Percentiles rank a stretch among this genome's conserved stretches.
Conservation (phyloP, 1,140 invertebrate species). For the Ceratosolen solmsi region DNA sequence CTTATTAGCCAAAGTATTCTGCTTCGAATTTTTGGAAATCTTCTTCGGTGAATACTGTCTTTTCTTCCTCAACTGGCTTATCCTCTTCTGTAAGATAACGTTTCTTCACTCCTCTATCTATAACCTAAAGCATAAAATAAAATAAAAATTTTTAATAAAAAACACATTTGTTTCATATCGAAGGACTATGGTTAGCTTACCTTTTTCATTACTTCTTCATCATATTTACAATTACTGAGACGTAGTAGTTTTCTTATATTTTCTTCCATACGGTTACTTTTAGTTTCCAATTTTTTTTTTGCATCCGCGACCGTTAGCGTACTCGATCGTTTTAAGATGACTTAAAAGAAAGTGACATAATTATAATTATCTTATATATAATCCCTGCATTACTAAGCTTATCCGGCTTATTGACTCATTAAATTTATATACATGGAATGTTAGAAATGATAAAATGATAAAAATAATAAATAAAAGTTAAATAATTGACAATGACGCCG, state of each 20-base stretch:
- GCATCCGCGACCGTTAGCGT: constrained; percentile 61
- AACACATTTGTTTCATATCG: background rate
- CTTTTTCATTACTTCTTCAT: constrained; percentile 57
- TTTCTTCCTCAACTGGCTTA: constrained; percentile 56
- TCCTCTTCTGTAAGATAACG: constrained; percentile 52
- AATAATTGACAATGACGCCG: no score
- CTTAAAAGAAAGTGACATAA: constrained; percentile 51
- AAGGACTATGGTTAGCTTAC: constrained; percentile 53
- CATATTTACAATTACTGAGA: constrained; percentile 55
- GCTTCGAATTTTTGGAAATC: constrained; percentile 73
- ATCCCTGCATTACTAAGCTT: background rate
- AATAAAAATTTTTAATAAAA: background rate
- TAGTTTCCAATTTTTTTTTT: constrained; percentile 55
- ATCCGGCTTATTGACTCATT: background rate
- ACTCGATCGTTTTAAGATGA: constrained; percentile 52
- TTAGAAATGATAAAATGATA: background rate
- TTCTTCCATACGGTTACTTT: constrained; percentile 60
- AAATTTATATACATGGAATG: background rate
- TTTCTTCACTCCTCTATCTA: constrained; percentile 57
- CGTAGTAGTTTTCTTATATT: constrained; percentile 64
- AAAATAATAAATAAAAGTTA: constrained; percentile 1
- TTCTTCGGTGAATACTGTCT: constrained; percentile 73
- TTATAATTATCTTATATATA: background rate
- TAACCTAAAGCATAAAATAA: constrained; percentile 55
- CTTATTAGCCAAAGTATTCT: constrained; percentile 67